A percentile compares a stretch with the other conserved stretches of the same genome.
phyloP scores from a whole-genome alignment of 2,113 vertebrate species.

The Tricholaema leucomelas region DNA sequence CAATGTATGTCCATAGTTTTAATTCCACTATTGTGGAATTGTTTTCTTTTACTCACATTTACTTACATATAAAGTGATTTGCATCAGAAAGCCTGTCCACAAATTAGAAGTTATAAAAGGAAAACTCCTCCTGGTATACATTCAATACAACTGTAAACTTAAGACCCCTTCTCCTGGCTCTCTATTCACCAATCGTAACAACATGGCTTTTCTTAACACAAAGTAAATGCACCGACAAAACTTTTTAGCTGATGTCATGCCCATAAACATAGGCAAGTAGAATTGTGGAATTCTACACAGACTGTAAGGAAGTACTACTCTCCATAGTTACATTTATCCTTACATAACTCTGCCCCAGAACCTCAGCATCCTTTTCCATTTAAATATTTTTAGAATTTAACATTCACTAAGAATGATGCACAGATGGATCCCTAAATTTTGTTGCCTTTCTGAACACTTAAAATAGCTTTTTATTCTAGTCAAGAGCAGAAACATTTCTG shows the following conservation, averaged over 20 bases:
- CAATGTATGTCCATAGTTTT: too few relatives aligned
- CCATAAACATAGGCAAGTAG: background rate
- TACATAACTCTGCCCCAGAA: conserved; percentile 35
- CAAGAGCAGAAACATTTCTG: background rate
- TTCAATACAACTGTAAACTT: background rate
- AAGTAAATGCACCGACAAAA: background rate
- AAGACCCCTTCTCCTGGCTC: background rate
- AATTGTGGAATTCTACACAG: background rate
- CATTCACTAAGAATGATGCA: background rate
- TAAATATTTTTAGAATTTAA: conserved; percentile 29
- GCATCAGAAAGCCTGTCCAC: rapidly evolving
- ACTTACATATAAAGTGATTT: background rate
- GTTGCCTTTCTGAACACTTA: background rate
- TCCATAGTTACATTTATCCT: background rate
- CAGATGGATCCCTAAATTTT: conserved; percentile 45
- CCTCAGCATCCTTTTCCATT: background rate
- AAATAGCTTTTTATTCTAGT: conserved; percentile 8
- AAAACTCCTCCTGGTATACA: background rate
- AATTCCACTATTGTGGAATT: too few relatives aligned
- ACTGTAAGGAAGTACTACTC: background rate
- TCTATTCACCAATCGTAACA: background rate
- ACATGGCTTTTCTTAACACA: background rate
- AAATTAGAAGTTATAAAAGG: background rate
- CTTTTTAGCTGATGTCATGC: background rate
- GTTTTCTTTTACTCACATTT: background rate